These are phyloP conservation scores for Phrynocephalus forsythii DNA, from an alignment of 2,797 vertebrate species.

Conservation along the genomic window DNA sequence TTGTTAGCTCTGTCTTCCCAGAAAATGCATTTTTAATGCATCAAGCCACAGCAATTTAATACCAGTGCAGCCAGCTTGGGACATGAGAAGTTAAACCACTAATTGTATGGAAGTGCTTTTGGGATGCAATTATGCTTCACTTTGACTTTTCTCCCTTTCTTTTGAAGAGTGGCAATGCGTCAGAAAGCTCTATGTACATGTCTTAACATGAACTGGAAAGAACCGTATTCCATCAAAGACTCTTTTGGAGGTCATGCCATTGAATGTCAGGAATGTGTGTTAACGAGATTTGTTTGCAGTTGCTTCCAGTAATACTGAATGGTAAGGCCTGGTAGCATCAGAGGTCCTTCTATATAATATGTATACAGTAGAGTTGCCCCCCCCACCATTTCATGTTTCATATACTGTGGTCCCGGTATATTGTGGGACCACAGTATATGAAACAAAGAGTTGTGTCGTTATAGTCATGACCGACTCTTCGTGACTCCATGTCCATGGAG, in stretches of 20 bases:
- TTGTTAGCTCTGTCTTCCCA: constrained; percentile 18
- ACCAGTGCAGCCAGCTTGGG: constrained; percentile 1
- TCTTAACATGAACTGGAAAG: constrained; percentile 23
- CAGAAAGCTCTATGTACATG: not conserved
- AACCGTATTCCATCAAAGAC: not conserved
- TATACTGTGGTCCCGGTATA: too few species aligned
- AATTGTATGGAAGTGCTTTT: constrained; percentile 28
- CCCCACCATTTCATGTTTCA: too few species aligned
- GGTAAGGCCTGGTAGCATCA: constrained; percentile 19
- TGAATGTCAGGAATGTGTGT: constrained; percentile 41
- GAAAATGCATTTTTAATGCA: constrained; percentile 34
- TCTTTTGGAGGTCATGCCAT: constrained; percentile 16
- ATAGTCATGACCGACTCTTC: too few species aligned
- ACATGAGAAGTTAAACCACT: constrained; percentile 30
- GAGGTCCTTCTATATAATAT: not conserved
- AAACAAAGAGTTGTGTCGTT: too few species aligned
- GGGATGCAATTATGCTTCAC: constrained; percentile 35
- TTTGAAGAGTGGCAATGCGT: not conserved
- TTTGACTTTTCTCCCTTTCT: not conserved
- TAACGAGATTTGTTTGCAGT: constrained; percentile 38
- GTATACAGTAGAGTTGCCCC: too few species aligned
- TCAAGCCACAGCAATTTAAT: constrained; percentile 26
- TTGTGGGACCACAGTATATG: too few species aligned
- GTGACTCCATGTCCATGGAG: too few species aligned
- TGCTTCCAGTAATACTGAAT: constrained; percentile 38